Base-by-base conservation (phyloP, 2,888 invertebrate species). In the Nasonovia ribisnigri region DNA sequence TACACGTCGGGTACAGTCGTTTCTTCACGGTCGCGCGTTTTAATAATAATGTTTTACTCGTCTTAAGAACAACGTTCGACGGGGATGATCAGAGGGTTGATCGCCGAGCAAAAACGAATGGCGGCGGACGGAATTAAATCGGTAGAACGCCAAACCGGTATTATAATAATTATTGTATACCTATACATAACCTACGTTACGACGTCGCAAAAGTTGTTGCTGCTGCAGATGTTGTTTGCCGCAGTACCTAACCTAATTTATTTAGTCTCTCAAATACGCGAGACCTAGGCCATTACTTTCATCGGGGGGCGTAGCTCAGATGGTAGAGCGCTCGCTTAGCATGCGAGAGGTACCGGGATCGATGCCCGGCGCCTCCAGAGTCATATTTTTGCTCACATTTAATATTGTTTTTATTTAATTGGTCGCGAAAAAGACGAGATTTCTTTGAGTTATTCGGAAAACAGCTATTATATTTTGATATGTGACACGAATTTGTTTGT, bases 311-410 rank as follows among this genome's bases (percentile, higher is more conserved):
- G 91, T 91, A 91, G 90, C 93, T 96, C 96, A 96, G 96, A 96
- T 96, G 96, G 96, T 96, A 96, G 96, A 96, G 96, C 96, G 96
- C 96, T 96, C 96, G 96, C 96, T 96, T 96, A 96, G 96, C 96
- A 96, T 96, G 96, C 96, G 96, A 96, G 96, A 96, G 96, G 96
- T 96, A 96, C 96, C 96, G 96, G 96, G 96, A 96, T 96, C 96
- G 96, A 96, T 96, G 95, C 95, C 95, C 95, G 95, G 95, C 95
- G 95, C 95, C 95, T 95, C 90, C 77, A 90, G 51, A 2, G 0
- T 16, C 1, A 48, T 77, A 60, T 90, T 60, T 89, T 54, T 54
- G 54, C 26, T 36, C 3, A 6, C 42, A 88, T 36, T 2, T 42
- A 20, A 54, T 26, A 42, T 77, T 36, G 20, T 36, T 36, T 36